Evolutionary conservation across 2,797 vertebrate species (phyloP).

Genomic region (Gila robusta): DNA sequence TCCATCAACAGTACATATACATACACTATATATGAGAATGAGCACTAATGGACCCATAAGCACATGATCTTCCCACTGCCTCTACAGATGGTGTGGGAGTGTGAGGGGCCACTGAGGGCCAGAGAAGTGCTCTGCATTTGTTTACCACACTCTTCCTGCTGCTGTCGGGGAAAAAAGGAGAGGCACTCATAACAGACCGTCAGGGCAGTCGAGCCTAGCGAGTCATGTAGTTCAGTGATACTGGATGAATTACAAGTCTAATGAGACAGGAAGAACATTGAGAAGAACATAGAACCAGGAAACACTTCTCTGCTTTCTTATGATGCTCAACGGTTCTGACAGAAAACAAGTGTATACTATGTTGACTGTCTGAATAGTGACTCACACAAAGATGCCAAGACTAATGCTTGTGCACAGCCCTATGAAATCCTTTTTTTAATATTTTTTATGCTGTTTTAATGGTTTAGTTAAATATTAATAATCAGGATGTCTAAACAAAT

Average conservation of each 20-base stretch:
- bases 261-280: slow-evolving; percentile 64
- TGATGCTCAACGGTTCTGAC: slow-evolving; percentile 2
- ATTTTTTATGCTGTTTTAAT: background rate
- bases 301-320: background rate
- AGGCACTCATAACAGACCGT: background rate
- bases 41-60: slow-evolving; percentile 18
- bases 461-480: background rate
- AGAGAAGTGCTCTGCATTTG: slow-evolving; percentile 57
- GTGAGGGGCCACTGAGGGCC: slow-evolving; percentile 48
- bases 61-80: slow-evolving; percentile 62
- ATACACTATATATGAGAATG: slow-evolving; percentile 35
- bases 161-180: slow-evolving; percentile 38
- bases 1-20: slow-evolving; percentile 22
- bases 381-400: slow-evolving; percentile 11
- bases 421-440: background rate
- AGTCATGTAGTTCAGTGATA: slow-evolving; percentile 38
- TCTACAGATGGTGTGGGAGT: slow-evolving; percentile 62
- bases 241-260: slow-evolving; percentile 59
- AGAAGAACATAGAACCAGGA: slow-evolving; percentile 2
- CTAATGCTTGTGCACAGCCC: background rate
- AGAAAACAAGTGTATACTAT: slow-evolving; percentile 11
- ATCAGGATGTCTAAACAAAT: background rate
- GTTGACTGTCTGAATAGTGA: slow-evolving; percentile 21
- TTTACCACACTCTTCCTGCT: slow-evolving; percentile 63
- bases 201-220: slow-evolving; percentile 33